Evolutionary conservation across 2,888 invertebrate species (phyloP).

Genomic region (Dryococelus australis): DNA sequence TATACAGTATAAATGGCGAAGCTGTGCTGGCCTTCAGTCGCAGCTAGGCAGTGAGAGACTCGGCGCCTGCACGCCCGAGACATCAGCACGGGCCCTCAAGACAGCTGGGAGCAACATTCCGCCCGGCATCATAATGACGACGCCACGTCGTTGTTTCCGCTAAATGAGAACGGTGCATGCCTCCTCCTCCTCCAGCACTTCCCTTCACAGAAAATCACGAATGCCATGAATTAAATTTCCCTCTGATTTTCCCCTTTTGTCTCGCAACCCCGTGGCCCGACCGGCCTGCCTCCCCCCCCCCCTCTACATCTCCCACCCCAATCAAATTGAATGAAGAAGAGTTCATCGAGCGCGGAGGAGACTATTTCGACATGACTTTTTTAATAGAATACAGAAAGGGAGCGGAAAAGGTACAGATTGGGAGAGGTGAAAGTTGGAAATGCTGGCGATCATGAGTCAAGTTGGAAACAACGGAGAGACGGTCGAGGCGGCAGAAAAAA

Average conservation of each 20-base stretch:
- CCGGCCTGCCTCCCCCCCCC: not conserved
- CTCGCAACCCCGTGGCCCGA: not conserved
- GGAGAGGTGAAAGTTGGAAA: not conserved
- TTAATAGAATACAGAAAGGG: not conserved
- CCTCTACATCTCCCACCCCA: too few species aligned
- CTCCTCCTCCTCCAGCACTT: not conserved
- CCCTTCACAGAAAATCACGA: not conserved
- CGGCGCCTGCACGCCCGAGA: too few species aligned
- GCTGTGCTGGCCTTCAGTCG: too few species aligned
- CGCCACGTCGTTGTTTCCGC: not conserved
- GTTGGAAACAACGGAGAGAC: not conserved
- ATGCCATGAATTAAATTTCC: slow-evolving; percentile 3
- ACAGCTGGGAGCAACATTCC: too few species aligned
- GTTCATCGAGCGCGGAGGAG: slow-evolving; percentile 2
- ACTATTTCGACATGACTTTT: not conserved
- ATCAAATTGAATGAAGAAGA: not conserved
- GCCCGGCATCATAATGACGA: too few species aligned
- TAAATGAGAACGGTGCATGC: not conserved
- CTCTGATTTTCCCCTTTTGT: slow-evolving; percentile 9
- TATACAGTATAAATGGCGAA: too few species aligned
- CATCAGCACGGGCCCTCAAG: too few species aligned
- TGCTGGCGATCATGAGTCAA: not conserved
- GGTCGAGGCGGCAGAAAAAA: not conserved
- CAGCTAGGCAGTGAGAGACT: too few species aligned
- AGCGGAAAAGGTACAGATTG: not conserved